phyloP scores from a whole-genome alignment of 2,888 invertebrate species.

The Drosophila demipolita region DNA sequence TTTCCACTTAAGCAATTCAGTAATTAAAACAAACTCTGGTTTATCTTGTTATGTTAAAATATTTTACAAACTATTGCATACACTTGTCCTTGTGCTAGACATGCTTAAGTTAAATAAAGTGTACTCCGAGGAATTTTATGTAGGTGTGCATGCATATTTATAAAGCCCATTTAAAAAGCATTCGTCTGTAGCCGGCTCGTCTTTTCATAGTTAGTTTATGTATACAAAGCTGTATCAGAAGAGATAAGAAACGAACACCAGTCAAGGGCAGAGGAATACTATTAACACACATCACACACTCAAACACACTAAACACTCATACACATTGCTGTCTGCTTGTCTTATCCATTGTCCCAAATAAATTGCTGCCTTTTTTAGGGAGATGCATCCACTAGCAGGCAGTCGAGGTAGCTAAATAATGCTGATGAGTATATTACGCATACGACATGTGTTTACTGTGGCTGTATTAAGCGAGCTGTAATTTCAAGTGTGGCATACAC shows the following conservation, averaged over 20 bases:
- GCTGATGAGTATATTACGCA: slow-evolving; percentile 43
- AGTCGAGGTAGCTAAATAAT: not conserved
- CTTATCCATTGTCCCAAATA: slow-evolving; percentile 6
- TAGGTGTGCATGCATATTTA: slow-evolving; percentile 2
- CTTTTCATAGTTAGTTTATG: not conserved
- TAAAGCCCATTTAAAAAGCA: slow-evolving; percentile 5
- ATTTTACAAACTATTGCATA: not conserved
- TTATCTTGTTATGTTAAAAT: not conserved
- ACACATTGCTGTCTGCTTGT: not conserved
- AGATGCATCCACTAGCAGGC: not conserved
- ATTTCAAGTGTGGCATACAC: slow-evolving; percentile 23
- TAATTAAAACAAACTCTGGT: not conserved
- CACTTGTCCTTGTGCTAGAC: not conserved
- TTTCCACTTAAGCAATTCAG: not conserved
- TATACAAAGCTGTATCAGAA: slow-evolving; percentile 30
- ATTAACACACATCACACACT: slow-evolving; percentile 16
- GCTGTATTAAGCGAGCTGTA: slow-evolving; percentile 13
- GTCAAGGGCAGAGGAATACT: not conserved
- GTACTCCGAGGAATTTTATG: not conserved
- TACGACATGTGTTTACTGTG: slow-evolving; percentile 29
- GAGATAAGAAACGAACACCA: slow-evolving; percentile 1
- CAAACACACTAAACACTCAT: slow-evolving; percentile 1
- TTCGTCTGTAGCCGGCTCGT: not conserved
- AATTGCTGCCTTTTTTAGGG: slow-evolving; percentile 29
- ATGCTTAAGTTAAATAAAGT: slow-evolving; percentile 5